Evolutionary conservation across 2,113 vertebrate genomes (phyloP).

Genomic region (Onychorhynchus coronatus): DNA sequence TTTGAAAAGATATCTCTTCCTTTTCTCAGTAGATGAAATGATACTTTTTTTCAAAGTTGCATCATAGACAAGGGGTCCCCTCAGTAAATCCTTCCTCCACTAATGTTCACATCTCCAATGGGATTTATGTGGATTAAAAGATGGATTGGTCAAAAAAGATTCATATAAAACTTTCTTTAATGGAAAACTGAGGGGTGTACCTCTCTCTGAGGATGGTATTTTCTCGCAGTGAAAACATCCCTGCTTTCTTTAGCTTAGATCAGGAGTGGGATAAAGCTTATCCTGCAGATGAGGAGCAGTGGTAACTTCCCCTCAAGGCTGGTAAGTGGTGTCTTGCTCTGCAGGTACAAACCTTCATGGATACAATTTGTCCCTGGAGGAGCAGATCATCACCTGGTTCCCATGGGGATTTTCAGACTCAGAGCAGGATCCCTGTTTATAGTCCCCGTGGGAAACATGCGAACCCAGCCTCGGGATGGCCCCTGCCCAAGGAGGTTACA

Average conservation of each 20-base stretch:
- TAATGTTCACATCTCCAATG: background rate
- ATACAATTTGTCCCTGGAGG: rapidly evolving
- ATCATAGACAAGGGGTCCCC: background rate
- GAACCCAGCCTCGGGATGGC: rapidly evolving
- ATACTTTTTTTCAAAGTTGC: background rate
- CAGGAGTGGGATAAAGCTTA: background rate
- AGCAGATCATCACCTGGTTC: background rate
- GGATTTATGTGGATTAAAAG: background rate
- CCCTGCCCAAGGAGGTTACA: background rate
- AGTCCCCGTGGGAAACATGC: rapidly evolving
- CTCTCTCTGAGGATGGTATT: background rate
- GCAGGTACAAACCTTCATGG: background rate
- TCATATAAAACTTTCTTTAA: background rate
- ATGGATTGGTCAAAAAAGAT: background rate
- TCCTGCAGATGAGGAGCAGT: rapidly evolving
- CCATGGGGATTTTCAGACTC: rapidly evolving
- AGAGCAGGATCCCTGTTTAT: background rate
- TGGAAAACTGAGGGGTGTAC: background rate
- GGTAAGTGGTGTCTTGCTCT: background rate
- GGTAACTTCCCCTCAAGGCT: rapidly evolving
- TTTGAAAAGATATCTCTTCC: background rate
- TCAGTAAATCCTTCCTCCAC: background rate
- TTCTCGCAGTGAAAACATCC: background rate
- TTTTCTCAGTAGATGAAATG: background rate
- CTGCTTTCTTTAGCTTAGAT: background rate